Evolutionary conservation across 2,797 vertebrate genomes (phyloP).

Genomic region (Chelmon rostratus): DNA sequence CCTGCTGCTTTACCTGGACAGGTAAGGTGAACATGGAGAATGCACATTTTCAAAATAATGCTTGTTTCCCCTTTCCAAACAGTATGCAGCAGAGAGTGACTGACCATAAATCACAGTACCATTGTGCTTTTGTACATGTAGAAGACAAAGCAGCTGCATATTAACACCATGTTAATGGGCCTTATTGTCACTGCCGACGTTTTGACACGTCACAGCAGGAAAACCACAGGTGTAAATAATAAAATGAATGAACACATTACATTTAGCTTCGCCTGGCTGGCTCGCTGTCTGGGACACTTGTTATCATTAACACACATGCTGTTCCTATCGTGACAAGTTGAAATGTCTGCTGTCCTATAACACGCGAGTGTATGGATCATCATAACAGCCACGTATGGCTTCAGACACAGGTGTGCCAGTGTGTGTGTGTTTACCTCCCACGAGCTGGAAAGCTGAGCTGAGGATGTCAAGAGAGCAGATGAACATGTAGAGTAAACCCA

Average conservation of each 20-base stretch:
- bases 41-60: neutral
- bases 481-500: slow-evolving; percentile 93
- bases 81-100: neutral
- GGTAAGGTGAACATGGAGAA: neutral
- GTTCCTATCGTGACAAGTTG: neutral
- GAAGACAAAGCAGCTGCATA: neutral
- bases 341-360: neutral
- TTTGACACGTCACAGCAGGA: neutral
- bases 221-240: neutral
- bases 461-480: slow-evolving; percentile 95
- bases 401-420: neutral
- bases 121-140: neutral
- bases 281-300: neutral
- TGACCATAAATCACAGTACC: neutral
- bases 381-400: neutral
- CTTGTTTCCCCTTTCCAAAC: neutral
- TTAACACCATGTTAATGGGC: neutral
- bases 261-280: too few species aligned
- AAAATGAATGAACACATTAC: neutral
- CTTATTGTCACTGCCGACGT: neutral
- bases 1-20: slow-evolving; percentile 92
- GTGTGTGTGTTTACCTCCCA: slow-evolving; percentile 88
- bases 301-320: neutral
- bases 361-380: neutral
- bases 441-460: slow-evolving; percentile 96